phyloP scores from a whole-genome alignment of 2,888 invertebrate genomes.

The Limnephilus marmoratus region DNA sequence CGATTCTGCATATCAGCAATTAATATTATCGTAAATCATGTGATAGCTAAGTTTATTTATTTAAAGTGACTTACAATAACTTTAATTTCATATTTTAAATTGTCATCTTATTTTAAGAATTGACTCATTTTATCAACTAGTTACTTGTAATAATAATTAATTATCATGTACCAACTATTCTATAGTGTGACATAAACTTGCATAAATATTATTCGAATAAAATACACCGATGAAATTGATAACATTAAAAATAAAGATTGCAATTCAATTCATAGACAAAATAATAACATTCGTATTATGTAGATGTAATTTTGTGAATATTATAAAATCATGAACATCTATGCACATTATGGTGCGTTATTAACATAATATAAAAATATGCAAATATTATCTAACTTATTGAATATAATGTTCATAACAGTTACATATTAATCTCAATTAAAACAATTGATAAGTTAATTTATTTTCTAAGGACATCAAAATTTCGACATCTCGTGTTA shows the following conservation, averaged over 20 bases:
- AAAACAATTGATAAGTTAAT: not conserved
- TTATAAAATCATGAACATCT: not conserved
- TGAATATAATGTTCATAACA: not conserved
- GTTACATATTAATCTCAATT: not conserved
- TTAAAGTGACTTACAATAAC: not conserved
- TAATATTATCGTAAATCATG: not conserved
- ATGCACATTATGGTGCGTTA: not conserved
- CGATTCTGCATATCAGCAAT: not conserved
- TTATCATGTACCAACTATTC: not conserved
- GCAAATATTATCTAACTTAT: not conserved
- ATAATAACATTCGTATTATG: not conserved
- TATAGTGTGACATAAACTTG: not conserved
- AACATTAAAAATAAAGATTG: not conserved
- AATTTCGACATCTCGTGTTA: not conserved
- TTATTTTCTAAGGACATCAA: constrained; percentile 11
- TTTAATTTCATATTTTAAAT: constrained; percentile 20
- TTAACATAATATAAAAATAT: not conserved
- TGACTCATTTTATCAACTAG: constrained; percentile 36
- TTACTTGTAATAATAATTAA: not conserved
- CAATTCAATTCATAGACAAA: not conserved
- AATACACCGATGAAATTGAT: constrained; percentile 6
- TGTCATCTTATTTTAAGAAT: constrained; percentile 46
- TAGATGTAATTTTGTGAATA: not conserved
- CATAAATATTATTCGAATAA: not conserved
- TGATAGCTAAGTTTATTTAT: not conserved